A percentile compares a stretch with the other conserved stretches of the same genome.
These are phyloP conservation scores for Periparus ater DNA, from an alignment of 2,797 vertebrate genomes.

Conservation along the genomic window DNA sequence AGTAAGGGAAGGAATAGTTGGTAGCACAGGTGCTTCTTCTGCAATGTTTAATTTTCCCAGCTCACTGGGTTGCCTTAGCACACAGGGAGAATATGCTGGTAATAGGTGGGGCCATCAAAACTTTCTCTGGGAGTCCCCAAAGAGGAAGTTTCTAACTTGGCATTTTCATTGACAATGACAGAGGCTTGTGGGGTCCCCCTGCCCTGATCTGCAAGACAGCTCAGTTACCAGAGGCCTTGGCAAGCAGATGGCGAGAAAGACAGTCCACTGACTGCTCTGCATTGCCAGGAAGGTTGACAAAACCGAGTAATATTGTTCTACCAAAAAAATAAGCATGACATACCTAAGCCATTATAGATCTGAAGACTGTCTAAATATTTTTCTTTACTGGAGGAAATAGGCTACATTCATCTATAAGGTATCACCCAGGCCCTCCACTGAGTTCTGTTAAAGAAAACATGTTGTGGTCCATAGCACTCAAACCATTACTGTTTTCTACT, in stretches of 20 bases:
- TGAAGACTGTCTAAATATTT: neutral
- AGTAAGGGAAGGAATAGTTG: neutral
- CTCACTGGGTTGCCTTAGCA: neutral
- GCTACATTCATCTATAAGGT: neutral
- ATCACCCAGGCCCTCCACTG: neutral
- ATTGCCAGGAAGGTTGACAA: neutral
- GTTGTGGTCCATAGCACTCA: neutral
- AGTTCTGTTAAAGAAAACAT: neutral
- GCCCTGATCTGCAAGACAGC: neutral
- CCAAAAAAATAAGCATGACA: neutral
- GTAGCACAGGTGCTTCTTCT: neutral
- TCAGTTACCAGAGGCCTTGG: fast-evolving
- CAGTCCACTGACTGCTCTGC: neutral
- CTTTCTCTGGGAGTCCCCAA: neutral
- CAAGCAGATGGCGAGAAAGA: neutral
- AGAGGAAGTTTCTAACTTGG: neutral
- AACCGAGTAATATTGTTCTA: neutral
- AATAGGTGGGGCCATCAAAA: neutral
- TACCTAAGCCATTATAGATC: neutral
- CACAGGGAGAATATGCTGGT: neutral
- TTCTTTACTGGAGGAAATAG: neutral
- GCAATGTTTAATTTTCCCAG: neutral
- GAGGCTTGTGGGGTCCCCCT: neutral
- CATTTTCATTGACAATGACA: neutral
- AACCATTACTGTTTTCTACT: neutral